Evolutionary conservation across 2,888 invertebrate species (phyloP), one percentile per base, ranked within the genome.

Genomic region (Cheilosia pagana): DNA sequence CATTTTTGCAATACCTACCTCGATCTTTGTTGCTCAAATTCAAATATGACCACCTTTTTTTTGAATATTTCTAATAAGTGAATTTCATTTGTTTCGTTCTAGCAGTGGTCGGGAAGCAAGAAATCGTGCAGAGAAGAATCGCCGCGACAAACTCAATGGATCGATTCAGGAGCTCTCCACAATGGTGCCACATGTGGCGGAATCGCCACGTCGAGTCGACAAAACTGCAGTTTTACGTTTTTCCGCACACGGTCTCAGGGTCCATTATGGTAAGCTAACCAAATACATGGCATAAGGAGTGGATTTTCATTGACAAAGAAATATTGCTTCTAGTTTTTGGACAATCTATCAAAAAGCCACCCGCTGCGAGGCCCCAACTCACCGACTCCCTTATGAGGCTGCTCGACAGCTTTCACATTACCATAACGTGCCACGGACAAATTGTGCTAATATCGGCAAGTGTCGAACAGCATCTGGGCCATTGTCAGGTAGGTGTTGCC

Each of bases 171-270:
- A 96, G 90, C 94, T 98, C 91, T 96, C 96, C 86, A 93, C 94
- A 55, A 93, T 97, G 89, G 95, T 98, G 87, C 96, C 97, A n/a
- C 95, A 96, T 91, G 95, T 97, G 74, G 94, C 96, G 53, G 95
- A 95, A 89, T 96, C 97, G 86, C 95, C 96, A 62, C 95, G 97
- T 87, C 95, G 96, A 89, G 94, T 98, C 89, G 98, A 98, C 92
- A 98, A 98, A 92, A 98, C 98, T 25, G 96, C 97, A 87, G 95
- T 98, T 59, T 93, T 98, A 67, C 94, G 98, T 88, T 94, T 98
- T 78, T 95, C 97, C 1, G 97, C 97, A 62, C 96, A 96, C 88
- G 96, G 95, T 90, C 94, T 98, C 48, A 94, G 98, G 74, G 94
- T 97, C 86, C 94, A 96, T 90, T 96, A 96, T 91, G 92, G 92